Base-by-base conservation (phyloP, 2,113 vertebrate species). In the Pardalotus punctatus region DNA sequence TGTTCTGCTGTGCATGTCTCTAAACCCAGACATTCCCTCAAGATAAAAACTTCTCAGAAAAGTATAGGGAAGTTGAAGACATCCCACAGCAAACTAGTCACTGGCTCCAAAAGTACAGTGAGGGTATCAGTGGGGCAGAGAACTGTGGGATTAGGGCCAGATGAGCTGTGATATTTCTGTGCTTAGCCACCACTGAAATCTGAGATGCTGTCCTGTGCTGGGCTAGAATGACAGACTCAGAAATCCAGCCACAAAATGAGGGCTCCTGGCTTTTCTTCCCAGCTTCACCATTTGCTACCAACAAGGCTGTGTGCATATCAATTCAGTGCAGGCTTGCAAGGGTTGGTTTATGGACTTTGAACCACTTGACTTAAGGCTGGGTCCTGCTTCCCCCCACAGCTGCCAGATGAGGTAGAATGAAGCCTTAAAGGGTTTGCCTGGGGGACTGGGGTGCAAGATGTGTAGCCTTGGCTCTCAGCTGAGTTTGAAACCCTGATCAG, bases 41-140 rank as follows among this genome's bases (percentile, higher is more conserved):
- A 94, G 67, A 85, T 79, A 79, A 36, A 94, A 96, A 88, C 20
- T 89, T 70, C 84, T 92, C 85, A 82, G 85, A 70, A 85, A 93
- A 96, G 50, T 53, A 56, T 0, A 0, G 48, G 43, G 33, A 78
- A 85, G 71, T 61, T 86, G 61, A 94, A 95, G 70, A 73, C 23
- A 65, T 85, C 47, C 58, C 66, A 70, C 65, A 65, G 48, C 62
- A 85, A 94, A 80, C 20, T 11, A 47, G 33, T 23, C 79, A 84
- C 54, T 72, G 70, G 19, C 17, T 90, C 50, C 47, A 61, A 72
- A 92, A 90, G 15, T 48, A 42, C 36, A 42, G 40, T 8, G 14
- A 84, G 12, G 47, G 47, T 84, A 57, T 50, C 53, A 57, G n/a
- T 19, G 33, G 70, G 87, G 60, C 81, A 93, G 77, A 89, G 50